Conservation (phyloP, 2,797 vertebrate genomes). For the Liparis tanakae region DNA sequence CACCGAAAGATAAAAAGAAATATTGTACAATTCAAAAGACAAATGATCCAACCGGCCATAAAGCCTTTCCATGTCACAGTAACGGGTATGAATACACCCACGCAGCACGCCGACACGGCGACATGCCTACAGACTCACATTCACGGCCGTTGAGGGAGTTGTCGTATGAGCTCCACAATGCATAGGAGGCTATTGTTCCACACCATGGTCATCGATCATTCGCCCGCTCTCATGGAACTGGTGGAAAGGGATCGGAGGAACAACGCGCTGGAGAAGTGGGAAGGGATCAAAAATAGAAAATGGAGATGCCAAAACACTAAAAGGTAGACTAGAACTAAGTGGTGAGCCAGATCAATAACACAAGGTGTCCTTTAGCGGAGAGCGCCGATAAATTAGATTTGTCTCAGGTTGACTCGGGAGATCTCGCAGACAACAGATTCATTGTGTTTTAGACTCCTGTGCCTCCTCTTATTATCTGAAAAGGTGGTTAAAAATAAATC, state of each 20-base stretch:
- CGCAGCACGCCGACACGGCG: not conserved
- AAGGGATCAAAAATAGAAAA: slow-evolving; percentile 50
- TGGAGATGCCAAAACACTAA: slow-evolving; percentile 44
- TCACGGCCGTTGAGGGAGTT: slow-evolving; percentile 16
- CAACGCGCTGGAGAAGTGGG: slow-evolving; percentile 12
- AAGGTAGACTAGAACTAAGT: slow-evolving; percentile 44
- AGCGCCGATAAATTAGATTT: slow-evolving; percentile 65
- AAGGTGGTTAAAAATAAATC: slow-evolving; percentile 5
- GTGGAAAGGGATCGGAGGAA: slow-evolving; percentile 31
- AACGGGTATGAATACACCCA: slow-evolving; percentile 21
- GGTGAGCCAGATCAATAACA: slow-evolving; percentile 65
- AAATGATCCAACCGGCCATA: slow-evolving; percentile 11
- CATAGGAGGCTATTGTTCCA: slow-evolving; percentile 31
- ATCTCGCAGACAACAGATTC: slow-evolving; percentile 34
- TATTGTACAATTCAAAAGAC: slow-evolving; percentile 6
- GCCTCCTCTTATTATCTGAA: slow-evolving; percentile 17
- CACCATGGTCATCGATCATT: slow-evolving; percentile 61
- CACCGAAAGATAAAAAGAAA: slow-evolving; percentile 2
- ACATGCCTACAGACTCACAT: slow-evolving; percentile 32
- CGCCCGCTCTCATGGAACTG: slow-evolving; percentile 48
- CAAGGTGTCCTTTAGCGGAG: slow-evolving; percentile 40
- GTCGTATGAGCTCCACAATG: slow-evolving; percentile 49
- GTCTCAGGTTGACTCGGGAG: slow-evolving; percentile 53
- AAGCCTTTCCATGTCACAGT: slow-evolving; percentile 35
- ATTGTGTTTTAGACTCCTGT: slow-evolving; percentile 20